Evolutionary conservation across 2,113 vertebrate genomes (phyloP), one percentile per base, ranked within the genome.

Genomic region (Pardalotus punctatus): DNA sequence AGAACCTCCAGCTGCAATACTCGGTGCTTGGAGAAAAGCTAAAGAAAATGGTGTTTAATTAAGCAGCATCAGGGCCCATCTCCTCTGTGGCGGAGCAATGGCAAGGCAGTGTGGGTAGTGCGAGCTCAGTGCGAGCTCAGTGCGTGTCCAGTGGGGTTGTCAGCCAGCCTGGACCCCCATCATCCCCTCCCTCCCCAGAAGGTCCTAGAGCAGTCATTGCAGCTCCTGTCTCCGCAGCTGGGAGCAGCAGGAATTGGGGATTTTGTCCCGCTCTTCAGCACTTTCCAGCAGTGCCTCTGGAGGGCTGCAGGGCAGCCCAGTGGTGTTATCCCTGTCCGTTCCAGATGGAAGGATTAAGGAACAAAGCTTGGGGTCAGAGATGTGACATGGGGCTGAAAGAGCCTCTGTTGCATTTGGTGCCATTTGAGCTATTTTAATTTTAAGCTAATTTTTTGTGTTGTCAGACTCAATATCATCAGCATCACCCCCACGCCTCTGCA

Each of bases 381-480:
- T 38, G 16, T 1, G 31, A 60, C 51, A 61, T 6, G 69, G 62
- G 43, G n/a, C 82, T 72, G 76, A 16, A 56, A 29, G 56, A 76
- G 84, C 35, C 83, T 74, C 88, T 33, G 35, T 20, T 93, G 91
- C 42, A 0, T 77, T 82, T 56, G 82, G 35, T 89, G 92, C 64
- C 54, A 20, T 51, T 18, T 5, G 72, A 92, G 73, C 91, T 94
- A 66, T 78, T 96, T 86, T 84, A 81, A 66, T 78, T 96, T 86
- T 82, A 84, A 90, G 78, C 74, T 85, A 27, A 90, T 95, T 94
- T 96, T 94, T 85, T 21, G 28, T 83, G 50, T 88, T 96, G 96
- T 92, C 97, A 96, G 88, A 12, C 71, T 95, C 73, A 31, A 81
- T 85, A 56, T 56, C 73, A 61, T 94, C 94, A 92, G 90, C 31